Percentiles rank a stretch among this genome's conserved stretches.
Evolutionary conservation across 2,113 vertebrate genomes (phyloP).

Genomic region (Ptilonorhynchus violaceus): DNA sequence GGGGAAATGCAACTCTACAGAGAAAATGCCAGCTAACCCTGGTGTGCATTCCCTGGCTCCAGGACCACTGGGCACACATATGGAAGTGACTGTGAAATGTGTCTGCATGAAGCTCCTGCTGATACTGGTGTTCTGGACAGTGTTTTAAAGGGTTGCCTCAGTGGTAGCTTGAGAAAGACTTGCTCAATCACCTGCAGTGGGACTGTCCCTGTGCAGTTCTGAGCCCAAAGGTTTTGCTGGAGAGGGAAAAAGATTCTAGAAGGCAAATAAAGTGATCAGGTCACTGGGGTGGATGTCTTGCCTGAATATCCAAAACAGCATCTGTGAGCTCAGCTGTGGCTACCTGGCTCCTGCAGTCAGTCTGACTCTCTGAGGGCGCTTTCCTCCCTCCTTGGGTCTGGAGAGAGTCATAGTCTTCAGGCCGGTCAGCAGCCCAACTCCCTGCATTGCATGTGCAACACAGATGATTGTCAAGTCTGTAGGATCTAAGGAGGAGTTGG

Average conservation of each 20-base stretch:
- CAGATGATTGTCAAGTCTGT: not conserved
- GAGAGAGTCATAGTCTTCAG: not conserved
- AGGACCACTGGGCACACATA: not conserved
- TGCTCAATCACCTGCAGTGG: not conserved
- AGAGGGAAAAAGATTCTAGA: not conserved
- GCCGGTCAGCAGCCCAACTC: not conserved
- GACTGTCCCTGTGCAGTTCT: not conserved
- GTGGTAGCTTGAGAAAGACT: not conserved
- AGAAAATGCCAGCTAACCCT: not conserved
- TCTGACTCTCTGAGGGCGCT: not conserved
- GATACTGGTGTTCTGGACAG: not conserved
- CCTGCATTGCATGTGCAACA: not conserved
- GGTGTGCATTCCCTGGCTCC: not conserved
- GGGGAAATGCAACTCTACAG: not conserved
- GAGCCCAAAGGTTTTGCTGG: not conserved
- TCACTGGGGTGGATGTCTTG: not conserved
- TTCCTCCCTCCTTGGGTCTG: not conserved
- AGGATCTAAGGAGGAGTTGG: not conserved
- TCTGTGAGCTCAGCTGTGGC: not conserved
- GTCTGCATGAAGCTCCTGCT: not conserved
- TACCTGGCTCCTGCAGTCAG: not conserved
- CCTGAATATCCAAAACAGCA: not conserved
- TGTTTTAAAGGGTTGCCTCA: not conserved
- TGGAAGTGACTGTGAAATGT: not conserved
- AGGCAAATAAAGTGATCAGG: not conserved